A percentile compares a stretch with the other conserved stretches of the same genome.
phyloP scores from a whole-genome alignment of 2,113 vertebrate species.

The Percina caprodes region DNA sequence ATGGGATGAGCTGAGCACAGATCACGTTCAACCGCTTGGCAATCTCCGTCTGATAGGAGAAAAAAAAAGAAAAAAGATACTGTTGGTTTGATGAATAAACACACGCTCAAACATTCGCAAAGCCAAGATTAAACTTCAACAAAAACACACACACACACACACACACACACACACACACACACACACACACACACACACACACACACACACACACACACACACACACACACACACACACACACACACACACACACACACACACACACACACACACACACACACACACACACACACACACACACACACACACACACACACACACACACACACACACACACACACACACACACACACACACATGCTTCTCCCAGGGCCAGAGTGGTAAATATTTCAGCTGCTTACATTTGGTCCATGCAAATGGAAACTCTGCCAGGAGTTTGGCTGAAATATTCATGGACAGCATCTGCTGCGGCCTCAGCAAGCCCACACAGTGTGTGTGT shows the following conservation, averaged over 20 bases:
- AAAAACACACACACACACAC: too few relatives aligned
- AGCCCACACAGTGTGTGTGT: constrained; percentile 77
- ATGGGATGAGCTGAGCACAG: constrained; percentile 96
- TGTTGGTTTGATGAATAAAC: constrained; percentile 70
- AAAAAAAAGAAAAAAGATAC: constrained; percentile 48
- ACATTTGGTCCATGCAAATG: constrained; percentile 88
- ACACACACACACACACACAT: constrained; percentile 44
- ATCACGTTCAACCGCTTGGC: constrained; percentile 94
- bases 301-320: constrained; percentile 32
- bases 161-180: too few relatives aligned
- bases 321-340: background rate
- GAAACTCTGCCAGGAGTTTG: constrained; percentile 79
- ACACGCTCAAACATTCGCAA: constrained; percentile 9
- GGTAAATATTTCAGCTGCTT: constrained; percentile 87
- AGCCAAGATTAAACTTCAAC: constrained; percentile 37
- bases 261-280: too few relatives aligned
- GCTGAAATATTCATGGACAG: constrained; percentile 86
- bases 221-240: too few relatives aligned
- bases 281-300: too few relatives aligned
- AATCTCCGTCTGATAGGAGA: constrained; percentile 89
- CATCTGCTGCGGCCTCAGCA: constrained; percentile 82
- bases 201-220: too few relatives aligned
- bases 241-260: too few relatives aligned
- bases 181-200: too few relatives aligned
- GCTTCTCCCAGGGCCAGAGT: constrained; percentile 74